Percentiles rank a stretch among this genome's conserved stretches.
Evolutionary conservation across 2,113 vertebrate species (phyloP).

Genomic region (Leucosticte australis): DNA sequence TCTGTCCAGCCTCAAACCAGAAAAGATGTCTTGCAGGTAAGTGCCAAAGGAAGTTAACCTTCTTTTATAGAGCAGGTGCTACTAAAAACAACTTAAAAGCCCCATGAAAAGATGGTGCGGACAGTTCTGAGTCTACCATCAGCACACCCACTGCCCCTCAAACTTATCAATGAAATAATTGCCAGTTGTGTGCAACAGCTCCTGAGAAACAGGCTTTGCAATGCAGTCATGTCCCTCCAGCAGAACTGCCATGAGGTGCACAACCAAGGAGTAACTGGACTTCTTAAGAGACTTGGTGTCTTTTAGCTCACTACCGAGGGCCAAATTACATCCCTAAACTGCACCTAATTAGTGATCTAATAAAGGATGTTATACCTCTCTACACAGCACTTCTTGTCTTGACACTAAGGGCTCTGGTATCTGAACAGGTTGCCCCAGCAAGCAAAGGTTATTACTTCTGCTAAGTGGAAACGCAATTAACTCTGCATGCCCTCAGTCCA

Average conservation of each 20-base stretch:
- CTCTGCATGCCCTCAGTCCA: background rate
- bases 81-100: background rate
- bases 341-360: background rate
- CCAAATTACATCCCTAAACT: background rate
- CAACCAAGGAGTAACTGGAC: background rate
- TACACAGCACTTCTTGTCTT: background rate
- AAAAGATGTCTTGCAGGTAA: background rate
- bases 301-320: background rate
- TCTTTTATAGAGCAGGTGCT: background rate
- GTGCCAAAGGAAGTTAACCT: background rate
- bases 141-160: background rate
- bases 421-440: background rate
- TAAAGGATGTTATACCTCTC: background rate
- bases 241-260: background rate
- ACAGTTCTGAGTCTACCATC: background rate
- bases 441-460: background rate
- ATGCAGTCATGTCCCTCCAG: background rate
- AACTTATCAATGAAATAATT: background rate
- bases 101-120: background rate
- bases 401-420: fast-evolving
- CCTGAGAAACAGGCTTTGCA: background rate
- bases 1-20: background rate
- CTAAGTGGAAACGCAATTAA: background rate
- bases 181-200: background rate
- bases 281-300: background rate